phyloP scores from a whole-genome alignment of 2,797 vertebrate genomes.

The Rhabdomys pumilio region DNA sequence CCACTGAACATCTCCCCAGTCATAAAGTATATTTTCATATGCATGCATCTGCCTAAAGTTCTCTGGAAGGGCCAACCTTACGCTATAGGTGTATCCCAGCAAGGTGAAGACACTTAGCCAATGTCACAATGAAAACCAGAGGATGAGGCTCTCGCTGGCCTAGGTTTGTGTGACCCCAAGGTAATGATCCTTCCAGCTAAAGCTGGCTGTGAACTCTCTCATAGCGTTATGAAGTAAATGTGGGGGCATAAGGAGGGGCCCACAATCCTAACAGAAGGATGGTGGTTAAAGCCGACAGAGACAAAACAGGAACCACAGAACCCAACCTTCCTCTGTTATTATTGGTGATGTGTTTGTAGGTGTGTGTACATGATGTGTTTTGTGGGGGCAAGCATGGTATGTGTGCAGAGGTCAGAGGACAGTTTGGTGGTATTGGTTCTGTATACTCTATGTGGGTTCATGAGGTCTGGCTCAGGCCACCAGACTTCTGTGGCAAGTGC shows the following conservation, averaged over 20 bases:
- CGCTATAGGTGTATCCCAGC: neutral
- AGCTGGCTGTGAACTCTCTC: accelerated
- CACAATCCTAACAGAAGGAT: neutral
- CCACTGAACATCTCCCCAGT: neutral
- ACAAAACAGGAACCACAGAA: neutral
- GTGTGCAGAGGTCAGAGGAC: neutral
- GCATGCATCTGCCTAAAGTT: slow-evolving; percentile 9
- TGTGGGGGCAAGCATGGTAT: neutral
- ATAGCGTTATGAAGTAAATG: neutral
- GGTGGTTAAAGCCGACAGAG: neutral
- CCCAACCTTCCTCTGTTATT: neutral
- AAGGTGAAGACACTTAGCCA: neutral
- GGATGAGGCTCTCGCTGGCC: neutral
- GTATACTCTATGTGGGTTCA: neutral
- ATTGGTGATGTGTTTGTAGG: neutral
- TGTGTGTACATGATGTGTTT: neutral
- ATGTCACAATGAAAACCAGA: neutral
- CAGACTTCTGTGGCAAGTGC: neutral
- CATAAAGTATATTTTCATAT: neutral
- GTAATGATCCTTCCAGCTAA: neutral
- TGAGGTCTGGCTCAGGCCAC: neutral
- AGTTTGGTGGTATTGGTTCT: neutral
- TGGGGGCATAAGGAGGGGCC: neutral
- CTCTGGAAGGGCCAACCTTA: neutral
- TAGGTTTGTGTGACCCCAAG: neutral